Base-by-base conservation (phyloP, 1,140 invertebrate genomes). In the Aphis gossypii region DNA sequence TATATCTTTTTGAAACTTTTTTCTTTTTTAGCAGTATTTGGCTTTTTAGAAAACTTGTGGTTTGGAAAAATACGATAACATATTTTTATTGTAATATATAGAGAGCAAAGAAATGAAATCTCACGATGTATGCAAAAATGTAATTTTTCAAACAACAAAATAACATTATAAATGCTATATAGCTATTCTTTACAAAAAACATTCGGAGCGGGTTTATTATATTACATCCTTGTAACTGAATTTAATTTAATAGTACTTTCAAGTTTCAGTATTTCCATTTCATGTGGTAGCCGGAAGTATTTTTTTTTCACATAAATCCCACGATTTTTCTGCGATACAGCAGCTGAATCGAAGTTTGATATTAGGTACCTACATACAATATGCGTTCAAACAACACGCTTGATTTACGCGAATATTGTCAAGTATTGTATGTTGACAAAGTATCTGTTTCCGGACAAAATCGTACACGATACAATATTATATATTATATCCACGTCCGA, bases 31-130 rank as follows among this genome's bases (percentile, higher is more conserved):
- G n/a, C 14, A 30, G 5, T 60, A 68, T 90, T 60, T 89, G 21
- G 87, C 87, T 89, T 89, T 89, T 89, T 90, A 90, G 23, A 90
- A 90, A 89, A 54, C 8, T 35, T 54, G 20, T 54, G 48, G 48
- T 54, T 54, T 89, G 87, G 87, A 89, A 89, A 88, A 51, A 88
- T 3, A n/a, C 60, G 60, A 76, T 76, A 76, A 76, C 60, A 76
- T 76, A 76, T 76, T 51, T 51, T 51, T 35, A 76, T 76, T 51
- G 35, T 25, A 51, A 8, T 88, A 30, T 2, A 38, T 30, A 54
- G 7, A n/a, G n/a, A 51, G 51, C 25, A n/a, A 46, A 18, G 30
- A 46, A 87, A 87, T 30, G 30, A 48, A 51, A 87, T 48, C 30
- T 21, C 44, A 30, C 44, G 44, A 86, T 46, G 11, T 89, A 89